phyloP scores from a whole-genome alignment of 2,113 vertebrate species.

The Odocoileus hemionus region DNA sequence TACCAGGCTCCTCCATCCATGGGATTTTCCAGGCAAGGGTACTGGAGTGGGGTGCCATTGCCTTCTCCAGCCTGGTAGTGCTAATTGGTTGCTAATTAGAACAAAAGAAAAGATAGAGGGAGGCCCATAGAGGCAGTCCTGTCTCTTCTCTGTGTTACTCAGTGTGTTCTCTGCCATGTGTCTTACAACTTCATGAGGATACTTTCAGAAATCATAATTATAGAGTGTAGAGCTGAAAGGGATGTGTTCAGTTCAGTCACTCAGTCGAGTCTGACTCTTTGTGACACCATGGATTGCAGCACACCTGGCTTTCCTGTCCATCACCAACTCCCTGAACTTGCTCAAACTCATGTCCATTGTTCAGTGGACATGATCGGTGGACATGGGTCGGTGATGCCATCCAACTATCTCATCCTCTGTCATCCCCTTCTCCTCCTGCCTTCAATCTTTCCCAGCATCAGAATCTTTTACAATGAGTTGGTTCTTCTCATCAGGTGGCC shows the following conservation, averaged over 20 bases:
- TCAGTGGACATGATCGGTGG: no score
- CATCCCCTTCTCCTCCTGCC: neutral
- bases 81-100: neutral
- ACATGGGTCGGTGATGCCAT: neutral
- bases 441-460: neutral
- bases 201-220: neutral
- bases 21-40: no score
- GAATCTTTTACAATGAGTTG: accelerated
- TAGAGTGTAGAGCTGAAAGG: neutral
- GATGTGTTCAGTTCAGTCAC: neutral
- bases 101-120: neutral
- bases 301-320: neutral
- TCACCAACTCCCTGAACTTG: neutral
- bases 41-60: no score
- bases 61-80: neutral
- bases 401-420: neutral
- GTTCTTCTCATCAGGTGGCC: neutral
- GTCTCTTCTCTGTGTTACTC: neutral
- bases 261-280: neutral
- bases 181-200: neutral
- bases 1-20: no score
- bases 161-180: neutral
- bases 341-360: neutral
- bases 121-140: neutral
- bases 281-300: neutral